Conservation (phyloP, 2,888 invertebrate species). For the Physocephala rufipes region DNA sequence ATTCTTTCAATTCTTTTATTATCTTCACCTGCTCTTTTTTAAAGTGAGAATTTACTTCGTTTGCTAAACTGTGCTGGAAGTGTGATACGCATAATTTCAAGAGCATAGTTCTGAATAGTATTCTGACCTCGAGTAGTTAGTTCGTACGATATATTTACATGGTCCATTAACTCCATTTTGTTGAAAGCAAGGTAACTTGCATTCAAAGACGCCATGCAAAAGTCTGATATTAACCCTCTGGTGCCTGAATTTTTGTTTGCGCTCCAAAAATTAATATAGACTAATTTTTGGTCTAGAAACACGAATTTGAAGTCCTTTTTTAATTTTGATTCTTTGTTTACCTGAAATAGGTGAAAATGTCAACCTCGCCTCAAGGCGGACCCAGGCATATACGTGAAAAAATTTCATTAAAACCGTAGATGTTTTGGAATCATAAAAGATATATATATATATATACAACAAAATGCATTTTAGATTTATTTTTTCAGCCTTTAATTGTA, state of each 20-base stretch:
- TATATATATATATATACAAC: neutral
- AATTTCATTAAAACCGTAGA: neutral
- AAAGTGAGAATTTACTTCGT: neutral
- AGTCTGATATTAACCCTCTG: constrained; percentile 15
- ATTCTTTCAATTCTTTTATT: constrained; percentile 10
- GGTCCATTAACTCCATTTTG: neutral
- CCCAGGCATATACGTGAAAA: neutral
- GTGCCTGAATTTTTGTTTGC: constrained; percentile 14
- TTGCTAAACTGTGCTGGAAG: constrained; percentile 9
- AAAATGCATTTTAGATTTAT: too few species aligned
- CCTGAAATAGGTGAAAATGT: neutral
- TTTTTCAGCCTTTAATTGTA: too few species aligned
- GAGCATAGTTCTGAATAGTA: neutral
- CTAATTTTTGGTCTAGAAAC: neutral
- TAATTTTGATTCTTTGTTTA: constrained; percentile 2
- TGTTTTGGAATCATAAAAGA: neutral
- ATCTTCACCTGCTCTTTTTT: neutral
- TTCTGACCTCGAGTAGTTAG: neutral
- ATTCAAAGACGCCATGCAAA: constrained; percentile 16
- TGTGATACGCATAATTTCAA: constrained; percentile 10
- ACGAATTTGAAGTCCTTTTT: neutral
- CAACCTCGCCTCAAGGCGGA: neutral
- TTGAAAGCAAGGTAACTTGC: constrained; percentile 6
- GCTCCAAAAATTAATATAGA: neutral
- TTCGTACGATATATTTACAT: constrained; percentile 6